Evolutionary conservation across 2,113 vertebrate species (phyloP).

Genomic region (Carlito syrichta): DNA sequence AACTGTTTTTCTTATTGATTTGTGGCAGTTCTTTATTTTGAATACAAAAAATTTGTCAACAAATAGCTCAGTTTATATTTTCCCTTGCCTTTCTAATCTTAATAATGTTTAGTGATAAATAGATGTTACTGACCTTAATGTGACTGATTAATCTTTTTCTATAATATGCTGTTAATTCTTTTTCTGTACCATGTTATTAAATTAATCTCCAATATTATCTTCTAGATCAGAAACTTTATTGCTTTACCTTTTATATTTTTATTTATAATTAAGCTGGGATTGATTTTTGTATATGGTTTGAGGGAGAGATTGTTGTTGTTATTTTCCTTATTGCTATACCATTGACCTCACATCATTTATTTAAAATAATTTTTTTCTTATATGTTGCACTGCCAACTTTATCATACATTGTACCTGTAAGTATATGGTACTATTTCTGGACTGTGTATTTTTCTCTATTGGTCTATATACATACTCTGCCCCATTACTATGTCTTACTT

Average conservation of each 20-base stretch:
- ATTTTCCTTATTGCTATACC: not conserved
- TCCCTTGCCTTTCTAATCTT: not conserved
- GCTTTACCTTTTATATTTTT: not conserved
- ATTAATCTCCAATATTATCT: not conserved
- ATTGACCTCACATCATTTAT: not conserved
- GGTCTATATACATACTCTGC: not conserved
- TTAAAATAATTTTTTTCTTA: not conserved
- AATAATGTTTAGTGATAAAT: not conserved
- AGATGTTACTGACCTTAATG: not conserved
- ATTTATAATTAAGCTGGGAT: not conserved
- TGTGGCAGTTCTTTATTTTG: not conserved
- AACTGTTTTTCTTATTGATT: not conserved
- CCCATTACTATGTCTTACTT: not conserved
- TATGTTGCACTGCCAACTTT: not conserved
- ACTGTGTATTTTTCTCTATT: not conserved
- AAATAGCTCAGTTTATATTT: not conserved
- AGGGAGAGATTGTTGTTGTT: too few species aligned
- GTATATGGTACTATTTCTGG: not conserved
- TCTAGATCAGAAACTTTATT: not conserved
- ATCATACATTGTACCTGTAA: not conserved
- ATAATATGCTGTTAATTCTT: not conserved
- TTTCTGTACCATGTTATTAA: not conserved
- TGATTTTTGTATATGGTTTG: not conserved
- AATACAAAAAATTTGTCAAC: not conserved
- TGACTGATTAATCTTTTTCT: not conserved